A percentile compares a stretch with the other conserved stretches of the same genome.
These are phyloP conservation scores for Adelges cooleyi DNA, from an alignment of 1,140 invertebrate genomes.

Conservation along the genomic window DNA sequence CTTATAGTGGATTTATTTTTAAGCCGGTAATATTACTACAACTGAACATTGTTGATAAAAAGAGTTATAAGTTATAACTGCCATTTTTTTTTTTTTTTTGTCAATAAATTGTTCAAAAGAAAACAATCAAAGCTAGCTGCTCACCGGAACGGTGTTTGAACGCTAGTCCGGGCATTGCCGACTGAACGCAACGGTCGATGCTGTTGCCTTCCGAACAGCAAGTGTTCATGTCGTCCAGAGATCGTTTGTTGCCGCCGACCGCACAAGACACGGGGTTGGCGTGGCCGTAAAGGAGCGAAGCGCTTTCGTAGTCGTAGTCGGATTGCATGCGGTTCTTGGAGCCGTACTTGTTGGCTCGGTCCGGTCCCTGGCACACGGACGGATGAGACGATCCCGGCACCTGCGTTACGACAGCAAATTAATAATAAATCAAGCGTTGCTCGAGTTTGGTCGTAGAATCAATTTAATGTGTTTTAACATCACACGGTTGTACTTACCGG, in stretches of 20 bases:
- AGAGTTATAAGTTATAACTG: too few species aligned
- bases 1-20: too few species aligned
- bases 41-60: too few species aligned
- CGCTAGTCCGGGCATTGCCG: slow-evolving; percentile 11
- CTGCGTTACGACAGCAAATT: too few species aligned
- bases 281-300: slow-evolving; percentile 19
- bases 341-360: not conserved
- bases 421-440: too few species aligned
- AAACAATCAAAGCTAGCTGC: not conserved
- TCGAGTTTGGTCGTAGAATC: too few species aligned
- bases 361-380: not conserved
- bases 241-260: not conserved
- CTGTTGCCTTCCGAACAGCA: slow-evolving; percentile 13
- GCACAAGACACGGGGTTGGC: not conserved
- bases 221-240: not conserved
- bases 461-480: too few species aligned
- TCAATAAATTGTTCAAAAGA: too few species aligned
- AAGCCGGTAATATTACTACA: too few species aligned
- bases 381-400: slow-evolving; percentile 17
- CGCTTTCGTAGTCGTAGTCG: slow-evolving; percentile 29
- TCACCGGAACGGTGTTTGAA: slow-evolving; percentile 21
- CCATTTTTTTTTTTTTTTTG: too few species aligned
- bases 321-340: slow-evolving; percentile 16
- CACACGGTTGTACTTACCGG: too few species aligned
- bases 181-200: slow-evolving; percentile 27